A percentile compares a stretch with the other conserved stretches of the same genome.
These are phyloP conservation scores for Apodemia duryi DNA, from an alignment of 2,888 invertebrate species.

Conservation along the genomic window DNA sequence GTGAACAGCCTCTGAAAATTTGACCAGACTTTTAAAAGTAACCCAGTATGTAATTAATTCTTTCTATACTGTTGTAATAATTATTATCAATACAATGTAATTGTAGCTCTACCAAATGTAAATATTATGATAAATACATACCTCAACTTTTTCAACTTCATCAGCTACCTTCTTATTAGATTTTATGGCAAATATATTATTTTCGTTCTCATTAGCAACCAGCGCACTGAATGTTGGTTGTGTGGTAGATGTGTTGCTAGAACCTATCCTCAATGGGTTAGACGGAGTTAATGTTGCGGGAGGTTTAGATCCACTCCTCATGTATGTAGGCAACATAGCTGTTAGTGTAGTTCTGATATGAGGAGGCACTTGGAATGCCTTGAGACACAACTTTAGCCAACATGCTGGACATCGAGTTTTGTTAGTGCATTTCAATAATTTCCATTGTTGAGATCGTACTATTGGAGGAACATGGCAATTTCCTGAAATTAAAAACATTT, in stretches of 20 bases:
- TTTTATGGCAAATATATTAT: conserved; percentile 59
- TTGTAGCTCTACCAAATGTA: background rate
- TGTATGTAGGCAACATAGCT: conserved; percentile 83
- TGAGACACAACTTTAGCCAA: conserved; percentile 91
- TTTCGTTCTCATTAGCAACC: conserved; percentile 51
- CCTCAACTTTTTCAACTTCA: conserved; percentile 59
- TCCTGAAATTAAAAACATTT: conserved; percentile 57
- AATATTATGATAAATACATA: conserved; percentile 31
- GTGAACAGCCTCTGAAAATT: too few relatives aligned
- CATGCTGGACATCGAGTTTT: conserved; percentile 90
- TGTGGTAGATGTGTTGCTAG: conserved; percentile 41
- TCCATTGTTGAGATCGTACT: conserved; percentile 85
- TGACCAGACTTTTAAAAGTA: too few relatives aligned
- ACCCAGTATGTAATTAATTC: too few relatives aligned
- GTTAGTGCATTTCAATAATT: conserved; percentile 82
- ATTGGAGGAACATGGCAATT: conserved; percentile 86
- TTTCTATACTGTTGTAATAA: too few relatives aligned
- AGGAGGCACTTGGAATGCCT: conserved; percentile 87
- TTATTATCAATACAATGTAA: too few relatives aligned
- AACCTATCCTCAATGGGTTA: conserved; percentile 53
- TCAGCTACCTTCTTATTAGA: conserved; percentile 51
- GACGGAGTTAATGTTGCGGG: conserved; percentile 46
- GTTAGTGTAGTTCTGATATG: conserved; percentile 83
- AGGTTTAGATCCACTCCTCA: conserved; percentile 65
- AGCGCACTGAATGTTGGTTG: conserved; percentile 51